Evolutionary conservation across 2,888 invertebrate species (phyloP), one percentile per base, ranked within the genome.

Genomic region (Nephrotoma appendiculata): DNA sequence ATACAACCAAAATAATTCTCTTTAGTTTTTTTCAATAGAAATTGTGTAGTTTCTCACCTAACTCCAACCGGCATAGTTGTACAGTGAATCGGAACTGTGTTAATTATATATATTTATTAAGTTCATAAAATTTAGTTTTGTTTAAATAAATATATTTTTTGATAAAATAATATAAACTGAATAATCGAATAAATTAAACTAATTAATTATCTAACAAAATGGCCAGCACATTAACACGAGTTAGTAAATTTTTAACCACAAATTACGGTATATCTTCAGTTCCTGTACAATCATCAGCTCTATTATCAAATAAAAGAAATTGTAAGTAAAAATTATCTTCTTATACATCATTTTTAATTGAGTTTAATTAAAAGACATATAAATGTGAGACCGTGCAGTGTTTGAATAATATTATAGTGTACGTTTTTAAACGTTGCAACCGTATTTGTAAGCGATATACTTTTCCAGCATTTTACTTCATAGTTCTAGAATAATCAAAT

Each of bases 171-270:
- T 86, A 42, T 3, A 86, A 44, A 43, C 15, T 44, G 42, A 45
- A 42, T 45, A 42, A 87, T 4, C 2, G 19, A 31, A 31, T 71
- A 57, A 57, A 57, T n/a, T 57, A 7, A 57, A 15, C 1, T 71
- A 31, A 31, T 57, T 57, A 71, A 71, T 15, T 52, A 52, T 15
- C 7, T 11, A 31, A 9, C 52, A 86, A 86, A 71, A 87, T 87
- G 87, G 86, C 87, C 41, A 83, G 87, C 31, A 86, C 86, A 44
- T 52, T 87, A 48, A 85, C 86, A 43, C 86, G 86, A 19, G 71
- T 87, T 41, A 83, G 86, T 41, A 86, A 86, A 45, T 86, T 31
- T 41, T 87, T 71, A 42, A 86, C 45, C 31, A 83, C 86, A 71
- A 87, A 86, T 44, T 85, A 57, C 42, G 42, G 83, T 71, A 41